Evolutionary conservation across 2,888 invertebrate genomes (phyloP).

Genomic region (Atrina japonica): DNA sequence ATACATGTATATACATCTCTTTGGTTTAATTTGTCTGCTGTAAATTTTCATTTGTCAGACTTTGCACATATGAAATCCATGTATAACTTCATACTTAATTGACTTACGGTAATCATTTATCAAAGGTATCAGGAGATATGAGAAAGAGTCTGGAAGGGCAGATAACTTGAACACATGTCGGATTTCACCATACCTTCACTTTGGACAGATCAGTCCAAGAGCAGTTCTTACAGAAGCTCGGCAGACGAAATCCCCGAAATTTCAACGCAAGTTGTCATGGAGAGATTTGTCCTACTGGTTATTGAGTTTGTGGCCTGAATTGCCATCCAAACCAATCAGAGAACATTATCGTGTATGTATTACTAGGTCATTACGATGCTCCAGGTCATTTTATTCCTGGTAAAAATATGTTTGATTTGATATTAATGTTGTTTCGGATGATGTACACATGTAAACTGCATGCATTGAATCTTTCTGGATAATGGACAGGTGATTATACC

Average conservation of each 20-base stretch:
- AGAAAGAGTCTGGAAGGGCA: constrained; percentile 61
- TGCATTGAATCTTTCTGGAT: too few species aligned
- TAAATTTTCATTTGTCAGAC: too few species aligned
- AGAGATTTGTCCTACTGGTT: constrained; percentile 65
- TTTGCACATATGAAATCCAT: too few species aligned
- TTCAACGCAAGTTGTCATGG: constrained; percentile 63
- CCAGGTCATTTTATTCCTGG: background rate
- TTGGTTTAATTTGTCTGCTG: background rate
- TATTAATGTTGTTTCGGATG: too few species aligned
- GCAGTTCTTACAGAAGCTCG: constrained; percentile 56
- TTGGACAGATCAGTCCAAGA: constrained; percentile 63
- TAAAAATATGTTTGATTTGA: too few species aligned
- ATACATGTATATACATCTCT: background rate
- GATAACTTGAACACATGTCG: constrained; percentile 60
- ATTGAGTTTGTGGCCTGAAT: constrained; percentile 55
- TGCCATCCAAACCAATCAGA: constrained; percentile 55
- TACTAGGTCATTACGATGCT: background rate
- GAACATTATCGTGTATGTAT: constrained; percentile 58
- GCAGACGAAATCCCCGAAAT: constrained; percentile 60
- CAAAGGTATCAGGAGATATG: constrained; percentile 59
- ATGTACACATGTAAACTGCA: too few species aligned
- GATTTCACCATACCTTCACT: constrained; percentile 59
- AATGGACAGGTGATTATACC: too few species aligned
- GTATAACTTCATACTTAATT: too few species aligned
- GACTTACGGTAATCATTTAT: too few species aligned